These are phyloP conservation scores for Mesorhabditis sp. DNA, from an alignment of 2,888 invertebrate species.

Conservation along the genomic window DNA sequence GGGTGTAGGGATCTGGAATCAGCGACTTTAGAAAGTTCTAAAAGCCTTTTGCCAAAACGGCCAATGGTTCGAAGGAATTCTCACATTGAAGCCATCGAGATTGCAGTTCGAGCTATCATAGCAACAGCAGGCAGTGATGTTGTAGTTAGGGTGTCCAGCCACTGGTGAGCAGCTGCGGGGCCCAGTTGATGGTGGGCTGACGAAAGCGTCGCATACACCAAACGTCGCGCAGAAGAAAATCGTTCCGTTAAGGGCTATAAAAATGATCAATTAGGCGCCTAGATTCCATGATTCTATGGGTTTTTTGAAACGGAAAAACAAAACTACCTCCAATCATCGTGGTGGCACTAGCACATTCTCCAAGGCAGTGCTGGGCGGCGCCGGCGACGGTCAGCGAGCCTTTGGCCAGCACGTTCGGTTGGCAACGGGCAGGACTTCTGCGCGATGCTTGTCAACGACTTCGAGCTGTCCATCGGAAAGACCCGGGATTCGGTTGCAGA, in stretches of 20 bases:
- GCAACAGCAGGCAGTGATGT: conserved; percentile 31
- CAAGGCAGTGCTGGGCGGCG: neutral
- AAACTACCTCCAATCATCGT: neutral
- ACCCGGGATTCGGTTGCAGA: neutral
- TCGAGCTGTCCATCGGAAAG: no score
- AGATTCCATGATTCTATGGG: neutral
- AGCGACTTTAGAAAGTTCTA: neutral
- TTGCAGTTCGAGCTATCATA: conserved; percentile 17
- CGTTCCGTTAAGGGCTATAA: neutral
- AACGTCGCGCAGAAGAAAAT: neutral
- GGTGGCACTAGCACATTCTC: neutral
- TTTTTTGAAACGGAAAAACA: neutral
- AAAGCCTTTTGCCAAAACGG: neutral
- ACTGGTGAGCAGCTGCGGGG: neutral
- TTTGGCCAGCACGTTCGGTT: neutral
- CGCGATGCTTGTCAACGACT: neutral
- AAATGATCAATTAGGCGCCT: neutral
- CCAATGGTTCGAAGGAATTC: neutral
- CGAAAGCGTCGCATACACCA: neutral
- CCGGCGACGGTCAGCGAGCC: neutral
- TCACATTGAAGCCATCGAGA: neutral
- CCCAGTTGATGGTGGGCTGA: neutral
- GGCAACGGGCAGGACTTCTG: neutral
- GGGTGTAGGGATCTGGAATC: neutral
- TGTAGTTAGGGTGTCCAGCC: neutral